Evolutionary conservation across 2,888 invertebrate species (phyloP), one percentile per base, ranked within the genome.

Genomic region (Alviniconcha strummeri): DNA sequence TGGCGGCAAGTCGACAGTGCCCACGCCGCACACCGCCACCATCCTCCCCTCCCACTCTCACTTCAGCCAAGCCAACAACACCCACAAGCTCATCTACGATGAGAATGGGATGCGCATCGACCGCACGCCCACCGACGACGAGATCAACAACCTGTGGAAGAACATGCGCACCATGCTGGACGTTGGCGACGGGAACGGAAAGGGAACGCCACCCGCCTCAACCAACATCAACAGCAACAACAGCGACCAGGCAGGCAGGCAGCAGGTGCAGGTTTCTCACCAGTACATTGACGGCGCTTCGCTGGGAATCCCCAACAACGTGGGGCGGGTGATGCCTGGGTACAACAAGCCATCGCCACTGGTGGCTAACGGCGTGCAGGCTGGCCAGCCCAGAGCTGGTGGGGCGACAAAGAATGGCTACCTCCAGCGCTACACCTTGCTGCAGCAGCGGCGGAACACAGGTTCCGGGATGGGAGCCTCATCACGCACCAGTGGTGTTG

Each of bases 61-160:
- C 82, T 82, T 82, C 82, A 77, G 82, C 76, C 81, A 84, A 60
- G 69, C 75, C 60, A 84, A 78, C 64, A 81, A 83, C 67, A 69
- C 77, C 15, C 72, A 78, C 76, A 88, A 87, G 9, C 87, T 89
- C 67, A 87, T 90, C 9, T 91, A 88, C 86, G 88, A 89, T 87
- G 90, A 91, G 36, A 90, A 89, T 85, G 91, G 91, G 71, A 72
- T 92, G 82, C 84, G 91, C 77, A 89, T 93, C 64, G 93, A 93
- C 83, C 85, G 92, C 60, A 93, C 93, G 4, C 93, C 93, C 3
- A 93, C 93, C n/a, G 93, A 93, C 84, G 93, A 92, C 69, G 93
- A 93, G 81, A 93, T 93, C 17, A 93, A 93, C 86, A 90, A 89
- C 85, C 86, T 93, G 57, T 93, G 93, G 93, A 91, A 92, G 79